Evolutionary conservation across 2,888 invertebrate species (phyloP), one percentile per base, ranked within the genome.

Genomic region (Plemyria rubiginata): DNA sequence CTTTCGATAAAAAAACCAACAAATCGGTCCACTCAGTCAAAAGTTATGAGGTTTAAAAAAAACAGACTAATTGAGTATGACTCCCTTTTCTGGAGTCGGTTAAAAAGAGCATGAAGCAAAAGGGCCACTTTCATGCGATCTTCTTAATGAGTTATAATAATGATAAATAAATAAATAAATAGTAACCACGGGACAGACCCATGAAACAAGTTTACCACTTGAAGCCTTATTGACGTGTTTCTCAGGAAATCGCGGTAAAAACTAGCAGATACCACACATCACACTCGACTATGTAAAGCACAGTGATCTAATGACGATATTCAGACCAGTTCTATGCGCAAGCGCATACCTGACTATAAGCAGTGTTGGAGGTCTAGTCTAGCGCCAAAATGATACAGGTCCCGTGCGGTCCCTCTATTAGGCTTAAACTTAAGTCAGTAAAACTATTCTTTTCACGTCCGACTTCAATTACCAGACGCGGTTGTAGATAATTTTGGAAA

Each of bases 261-360:
- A 59, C 40, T 46, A 15, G 58, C 22, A 2, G 29, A 16, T 36
- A 9, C 46, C 51, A 41, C 51, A 56, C 53, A 56, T 55, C 41
- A 41, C 36, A 51, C 38, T 40, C 54, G 16, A 48, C 32, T 53
- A 46, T 40, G 55, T 60, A 54, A 51, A 57, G 50, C 28, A 16
- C 60, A 58, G 56, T 60, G 66, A 62, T 66, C 65, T 60, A 68
- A 65, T 63, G 61, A 54, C 59, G 51, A 66, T 64, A 62, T 60
- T 62, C 60, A 55, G 46, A 66, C 65, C 50, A 60, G 66, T 61
- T 62, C 7, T 53, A 29, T 62, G 59, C 54, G 56, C 45, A 48
- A 43, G 16, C 43, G 67, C 57, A 53, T 57, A 56, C 43, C 63
- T 63, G 57, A 72, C 68, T 66, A 74, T 74, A 72, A 70, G 32